Conservation (phyloP, 2,888 invertebrate genomes). For the Drosophila formosana region DNA sequence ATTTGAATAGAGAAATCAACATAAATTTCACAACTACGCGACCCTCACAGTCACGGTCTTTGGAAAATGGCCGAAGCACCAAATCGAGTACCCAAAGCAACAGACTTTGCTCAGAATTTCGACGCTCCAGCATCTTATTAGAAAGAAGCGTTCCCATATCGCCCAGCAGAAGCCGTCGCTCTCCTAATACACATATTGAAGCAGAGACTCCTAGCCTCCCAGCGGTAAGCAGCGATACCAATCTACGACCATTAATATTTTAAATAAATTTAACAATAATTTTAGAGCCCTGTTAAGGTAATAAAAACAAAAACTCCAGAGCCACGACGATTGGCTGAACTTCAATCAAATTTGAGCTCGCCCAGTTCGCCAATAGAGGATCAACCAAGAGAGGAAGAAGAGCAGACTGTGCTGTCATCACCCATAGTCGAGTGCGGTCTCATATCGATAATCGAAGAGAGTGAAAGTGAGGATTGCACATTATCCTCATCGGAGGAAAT, state of each 20-base stretch:
- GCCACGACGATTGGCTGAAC: constrained; percentile 36
- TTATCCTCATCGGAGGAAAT: constrained; percentile 5
- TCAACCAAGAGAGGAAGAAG: not conserved
- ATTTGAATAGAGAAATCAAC: constrained; percentile 12
- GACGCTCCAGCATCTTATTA: constrained; percentile 26
- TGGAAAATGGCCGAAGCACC: constrained; percentile 1
- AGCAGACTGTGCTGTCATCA: not conserved
- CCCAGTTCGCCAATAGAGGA: constrained; percentile 13
- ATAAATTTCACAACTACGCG: not conserved
- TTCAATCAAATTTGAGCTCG: constrained; percentile 3
- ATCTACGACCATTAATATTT: not conserved
- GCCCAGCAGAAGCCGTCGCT: constrained; percentile 13
- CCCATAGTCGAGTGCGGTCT: not conserved
- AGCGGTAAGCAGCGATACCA: constrained; percentile 16
- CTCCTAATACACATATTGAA: not conserved
- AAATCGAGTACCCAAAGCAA: constrained; percentile 5
- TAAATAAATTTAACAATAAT: not conserved
- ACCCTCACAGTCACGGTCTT: not conserved
- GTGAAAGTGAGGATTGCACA: constrained; percentile 21
- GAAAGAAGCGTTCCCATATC: constrained; percentile 16
- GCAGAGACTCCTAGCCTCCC: not conserved
- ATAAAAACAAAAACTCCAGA: constrained; percentile 30
- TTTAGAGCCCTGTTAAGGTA: constrained; percentile 3
- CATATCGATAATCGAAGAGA: constrained; percentile 43
- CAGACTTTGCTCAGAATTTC: constrained; percentile 26